Base-by-base conservation (phyloP, 1,140 invertebrate species). In the Sarcophaga bullata region DNA sequence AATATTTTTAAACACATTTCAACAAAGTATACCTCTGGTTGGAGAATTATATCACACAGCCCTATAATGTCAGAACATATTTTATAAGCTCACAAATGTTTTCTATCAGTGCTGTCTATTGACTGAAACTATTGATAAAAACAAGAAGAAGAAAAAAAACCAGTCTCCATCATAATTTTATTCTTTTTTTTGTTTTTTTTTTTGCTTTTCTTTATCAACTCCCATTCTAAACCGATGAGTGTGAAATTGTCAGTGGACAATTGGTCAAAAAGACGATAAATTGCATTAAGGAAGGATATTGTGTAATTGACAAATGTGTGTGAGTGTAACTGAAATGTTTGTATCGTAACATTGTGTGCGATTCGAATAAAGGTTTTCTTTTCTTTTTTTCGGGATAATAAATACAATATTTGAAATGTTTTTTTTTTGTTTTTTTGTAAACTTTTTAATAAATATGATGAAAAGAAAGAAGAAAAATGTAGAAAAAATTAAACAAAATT, bases 211-310 rank as follows among this genome's bases (percentile, higher is more conserved):
- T 37, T 37, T 37, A 2, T 37, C 25, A 37, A 37, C 25, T 37
- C 25, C 62, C 62, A 68, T 68, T 68, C 62, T 68, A 68, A 68
- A 68, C 62, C 62, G 62, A 68, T 68, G 62, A 68, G 62, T 68
- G 62, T 68, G 62, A 68, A 68, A 68, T 68, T 68, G 62, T 68
- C 62, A 68, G 62, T 68, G 62, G 62, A 68, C 62, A 68, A 68
- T 68, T 68, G 62, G 62, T 17, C 19, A 17, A 68, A 68, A 68
- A n/a, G 62, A 68, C 62, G 62, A 68, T 68, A 68, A 68, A 68
- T 68, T 68, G 62, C 62, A 68, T 68, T 68, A 68, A 68, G 62
- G 62, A 68, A 68, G 62, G 62, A 68, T 68, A 25, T 68, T 17
- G n/a, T 68, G 62, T 68, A 68, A 68, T 68, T 68, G 62, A 68